Conservation (phyloP, 2,113 vertebrate genomes). For the Sylvilagus bachmani region DNA sequence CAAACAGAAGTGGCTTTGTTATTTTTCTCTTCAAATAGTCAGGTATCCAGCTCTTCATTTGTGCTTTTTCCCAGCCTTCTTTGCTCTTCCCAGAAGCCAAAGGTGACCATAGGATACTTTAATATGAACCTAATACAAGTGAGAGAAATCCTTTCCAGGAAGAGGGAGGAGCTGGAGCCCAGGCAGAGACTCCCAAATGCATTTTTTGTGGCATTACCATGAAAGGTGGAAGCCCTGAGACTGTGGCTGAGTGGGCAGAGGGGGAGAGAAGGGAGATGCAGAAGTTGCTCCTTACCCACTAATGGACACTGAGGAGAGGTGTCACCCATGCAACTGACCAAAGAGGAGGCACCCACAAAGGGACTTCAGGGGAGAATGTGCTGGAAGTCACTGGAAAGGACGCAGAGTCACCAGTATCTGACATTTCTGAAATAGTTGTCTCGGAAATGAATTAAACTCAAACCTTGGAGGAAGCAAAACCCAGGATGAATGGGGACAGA, state of each 20-base stretch:
- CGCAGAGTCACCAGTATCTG: neutral
- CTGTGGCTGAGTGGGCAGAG: neutral
- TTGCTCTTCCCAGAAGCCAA: neutral
- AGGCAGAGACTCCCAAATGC: neutral
- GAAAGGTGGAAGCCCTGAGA: no score
- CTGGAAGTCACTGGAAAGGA: neutral
- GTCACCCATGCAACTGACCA: no score
- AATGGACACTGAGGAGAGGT: no score
- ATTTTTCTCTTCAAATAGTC: neutral
- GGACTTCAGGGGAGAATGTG: no score
- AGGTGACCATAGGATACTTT: neutral
- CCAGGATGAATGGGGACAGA: neutral
- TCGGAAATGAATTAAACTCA: no score
- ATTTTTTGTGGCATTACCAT: accelerated
- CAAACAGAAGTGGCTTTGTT: no score
- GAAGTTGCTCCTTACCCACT: no score
- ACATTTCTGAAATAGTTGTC: neutral
- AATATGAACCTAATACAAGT: neutral
- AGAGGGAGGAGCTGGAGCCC: neutral
- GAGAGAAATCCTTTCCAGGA: neutral
- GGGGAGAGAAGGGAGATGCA: no score
- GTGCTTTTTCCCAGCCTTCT: neutral
- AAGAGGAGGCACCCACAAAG: no score
- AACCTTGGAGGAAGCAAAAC: neutral
- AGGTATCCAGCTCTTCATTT: neutral